Evolutionary conservation across 2,797 vertebrate genomes (phyloP).

Genomic region (Premnoplex brunnescens): DNA sequence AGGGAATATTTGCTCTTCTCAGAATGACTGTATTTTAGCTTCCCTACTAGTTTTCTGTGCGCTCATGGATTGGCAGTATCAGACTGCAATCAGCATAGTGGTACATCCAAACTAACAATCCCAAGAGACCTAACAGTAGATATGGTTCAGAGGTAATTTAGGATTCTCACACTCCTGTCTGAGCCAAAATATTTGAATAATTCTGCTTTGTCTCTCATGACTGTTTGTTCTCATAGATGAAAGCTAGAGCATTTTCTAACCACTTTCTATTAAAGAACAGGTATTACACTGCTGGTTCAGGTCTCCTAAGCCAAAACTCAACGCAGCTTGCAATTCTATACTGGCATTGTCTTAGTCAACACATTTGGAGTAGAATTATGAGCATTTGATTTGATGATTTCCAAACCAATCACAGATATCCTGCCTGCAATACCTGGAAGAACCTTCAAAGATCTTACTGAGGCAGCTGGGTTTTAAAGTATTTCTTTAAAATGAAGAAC

Average conservation of each 20-base stretch:
- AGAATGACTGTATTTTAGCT: background rate
- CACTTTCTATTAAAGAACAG: background rate
- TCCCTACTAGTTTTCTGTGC: background rate
- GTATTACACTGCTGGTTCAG: background rate
- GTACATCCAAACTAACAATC: accelerated
- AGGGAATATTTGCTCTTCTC: background rate
- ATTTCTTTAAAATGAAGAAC: background rate
- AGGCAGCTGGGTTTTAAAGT: background rate
- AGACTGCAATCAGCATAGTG: background rate
- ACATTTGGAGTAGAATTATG: background rate
- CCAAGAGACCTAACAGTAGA: background rate
- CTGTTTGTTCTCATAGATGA: background rate
- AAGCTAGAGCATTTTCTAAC: background rate
- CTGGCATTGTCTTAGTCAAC: background rate
- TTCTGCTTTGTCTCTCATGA: background rate
- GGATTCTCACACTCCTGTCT: background rate
- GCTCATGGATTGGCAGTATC: no score
- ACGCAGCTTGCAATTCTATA: background rate
- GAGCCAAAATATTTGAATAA: background rate
- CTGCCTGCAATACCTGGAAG: background rate
- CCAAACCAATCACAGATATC: background rate
- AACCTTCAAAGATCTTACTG: background rate
- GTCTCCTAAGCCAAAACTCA: background rate
- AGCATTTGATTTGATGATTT: background rate
- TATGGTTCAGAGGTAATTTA: background rate